These are phyloP conservation scores for Gari tellinella DNA, from an alignment of 2,888 invertebrate genomes.

Conservation along the genomic window DNA sequence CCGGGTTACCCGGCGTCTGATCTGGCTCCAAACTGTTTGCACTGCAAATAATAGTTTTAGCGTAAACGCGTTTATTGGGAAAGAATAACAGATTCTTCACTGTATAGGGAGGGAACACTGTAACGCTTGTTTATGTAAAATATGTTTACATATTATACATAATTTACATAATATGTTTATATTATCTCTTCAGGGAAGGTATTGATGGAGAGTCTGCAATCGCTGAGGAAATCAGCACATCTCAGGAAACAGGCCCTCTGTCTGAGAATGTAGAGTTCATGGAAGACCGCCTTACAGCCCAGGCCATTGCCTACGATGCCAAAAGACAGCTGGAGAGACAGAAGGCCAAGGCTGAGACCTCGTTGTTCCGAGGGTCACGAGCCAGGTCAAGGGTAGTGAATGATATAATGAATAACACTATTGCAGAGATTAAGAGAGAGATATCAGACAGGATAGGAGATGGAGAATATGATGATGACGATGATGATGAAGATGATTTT, in stretches of 20 bases:
- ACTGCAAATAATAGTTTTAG: too few species aligned
- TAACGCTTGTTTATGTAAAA: too few species aligned
- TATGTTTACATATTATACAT: too few species aligned
- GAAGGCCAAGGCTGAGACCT: too few species aligned
- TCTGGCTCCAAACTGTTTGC: too few species aligned
- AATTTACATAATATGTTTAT: too few species aligned
- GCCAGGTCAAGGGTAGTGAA: not conserved
- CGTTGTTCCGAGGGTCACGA: too few species aligned
- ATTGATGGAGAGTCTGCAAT: not conserved
- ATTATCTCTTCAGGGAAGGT: not conserved
- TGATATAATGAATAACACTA: not conserved
- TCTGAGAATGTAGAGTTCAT: constrained; percentile 52
- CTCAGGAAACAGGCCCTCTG: constrained; percentile 36
- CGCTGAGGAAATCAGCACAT: constrained; percentile 20
- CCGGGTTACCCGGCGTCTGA: too few species aligned
- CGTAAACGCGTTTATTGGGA: too few species aligned
- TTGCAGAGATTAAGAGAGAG: constrained; percentile 1
- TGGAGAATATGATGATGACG: constrained; percentile 14
- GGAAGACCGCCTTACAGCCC: constrained; percentile 45
- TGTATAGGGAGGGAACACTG: too few species aligned
- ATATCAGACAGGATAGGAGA: constrained; percentile 8
- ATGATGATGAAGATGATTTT: constrained; percentile 21
- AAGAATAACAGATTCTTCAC: too few species aligned
- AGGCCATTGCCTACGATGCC: constrained; percentile 15
- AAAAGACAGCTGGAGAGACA: too few species aligned